Conservation (phyloP, 2,888 invertebrate genomes). For the Platycheirus rosarum region DNA sequence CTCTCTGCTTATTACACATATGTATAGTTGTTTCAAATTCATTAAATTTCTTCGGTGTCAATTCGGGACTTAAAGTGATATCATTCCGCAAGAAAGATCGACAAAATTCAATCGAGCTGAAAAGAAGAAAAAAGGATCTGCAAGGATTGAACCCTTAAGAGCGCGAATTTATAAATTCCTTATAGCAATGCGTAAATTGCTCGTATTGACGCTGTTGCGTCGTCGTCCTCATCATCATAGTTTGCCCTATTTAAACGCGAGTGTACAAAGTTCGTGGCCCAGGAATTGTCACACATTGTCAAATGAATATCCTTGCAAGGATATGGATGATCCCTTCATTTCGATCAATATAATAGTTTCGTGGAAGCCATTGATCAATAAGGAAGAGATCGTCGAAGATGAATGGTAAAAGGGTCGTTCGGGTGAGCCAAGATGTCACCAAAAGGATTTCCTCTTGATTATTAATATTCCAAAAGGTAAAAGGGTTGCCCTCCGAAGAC, state of each 20-base stretch:
- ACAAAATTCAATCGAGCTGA: constrained; percentile 67
- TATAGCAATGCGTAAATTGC: constrained; percentile 39
- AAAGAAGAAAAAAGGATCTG: constrained; percentile 13
- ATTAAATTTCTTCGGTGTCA: constrained; percentile 59
- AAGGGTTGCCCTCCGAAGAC: constrained; percentile 39
- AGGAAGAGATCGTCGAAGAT: constrained; percentile 46
- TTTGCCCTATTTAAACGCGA: constrained; percentile 21
- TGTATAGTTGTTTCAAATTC: constrained; percentile 62
- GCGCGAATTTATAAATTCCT: constrained; percentile 37
- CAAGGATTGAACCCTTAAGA: constrained; percentile 8
- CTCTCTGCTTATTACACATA: constrained; percentile 66
- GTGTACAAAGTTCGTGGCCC: constrained; percentile 57
- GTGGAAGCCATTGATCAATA: constrained; percentile 46
- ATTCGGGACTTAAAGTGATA: constrained; percentile 24
- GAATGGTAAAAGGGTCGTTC: constrained; percentile 64
- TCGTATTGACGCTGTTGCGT: constrained; percentile 26
- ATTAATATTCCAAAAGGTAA: constrained; percentile 25
- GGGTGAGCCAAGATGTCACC: constrained; percentile 71
- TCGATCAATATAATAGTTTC: constrained; percentile 67
- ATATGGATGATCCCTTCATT: constrained; percentile 28
- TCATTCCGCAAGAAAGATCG: constrained; percentile 35
- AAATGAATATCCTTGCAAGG: constrained; percentile 57
- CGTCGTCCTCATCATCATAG: neutral
- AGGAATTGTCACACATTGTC: constrained; percentile 72
- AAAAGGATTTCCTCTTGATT: constrained; percentile 46